Evolutionary conservation across 2,888 invertebrate genomes (phyloP), one percentile per base, ranked within the genome.

Genomic region (Lottia scabra): DNA sequence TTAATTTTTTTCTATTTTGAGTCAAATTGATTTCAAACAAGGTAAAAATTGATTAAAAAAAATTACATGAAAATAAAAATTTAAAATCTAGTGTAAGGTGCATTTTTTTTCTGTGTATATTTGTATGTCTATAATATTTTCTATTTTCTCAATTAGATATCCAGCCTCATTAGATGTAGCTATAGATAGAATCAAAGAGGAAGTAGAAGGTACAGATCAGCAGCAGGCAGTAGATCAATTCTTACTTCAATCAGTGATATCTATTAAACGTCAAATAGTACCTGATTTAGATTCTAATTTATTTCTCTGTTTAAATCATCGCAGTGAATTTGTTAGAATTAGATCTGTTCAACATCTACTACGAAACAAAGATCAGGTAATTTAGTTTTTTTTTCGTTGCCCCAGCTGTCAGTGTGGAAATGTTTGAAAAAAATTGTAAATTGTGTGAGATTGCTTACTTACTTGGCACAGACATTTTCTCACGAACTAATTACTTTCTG

Each of bases 221-320:
- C 77, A 76, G 45, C 45, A 71, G 3, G 69, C 80, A 3, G 75
- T 87, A 8, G 79, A 84, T 56, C 78, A 83, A 56, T 83, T 87
- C 74, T 75, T 84, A 63, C 79, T 84, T 67, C 73, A 83, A 68
- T 84, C 85, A 19, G 81, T 84, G 23, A 71, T 81, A 19, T 83
- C 85, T 2, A 78, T 83, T 46, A 85, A 86, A 46, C 83, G 84
- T 67, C 81, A 86, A 44, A 69, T 85, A 3, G 70, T 84, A 5
- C 78, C 82, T 8, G 84, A 87, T 73, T 77, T 71, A 15, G 78
- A 80, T 0, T 91, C 84, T 2, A 84, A 81, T 62, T 90, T 94
- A 0, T 93, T 94, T 81, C 92, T 94, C 84, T 93, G 93, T 78
- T 89, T 96, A 0, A 94, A 95, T 82, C 95, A 96, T 87, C 91